Evolutionary conservation across 2,113 vertebrate species (phyloP), one percentile per base, ranked within the genome.

Genomic region (Athene noctua): DNA sequence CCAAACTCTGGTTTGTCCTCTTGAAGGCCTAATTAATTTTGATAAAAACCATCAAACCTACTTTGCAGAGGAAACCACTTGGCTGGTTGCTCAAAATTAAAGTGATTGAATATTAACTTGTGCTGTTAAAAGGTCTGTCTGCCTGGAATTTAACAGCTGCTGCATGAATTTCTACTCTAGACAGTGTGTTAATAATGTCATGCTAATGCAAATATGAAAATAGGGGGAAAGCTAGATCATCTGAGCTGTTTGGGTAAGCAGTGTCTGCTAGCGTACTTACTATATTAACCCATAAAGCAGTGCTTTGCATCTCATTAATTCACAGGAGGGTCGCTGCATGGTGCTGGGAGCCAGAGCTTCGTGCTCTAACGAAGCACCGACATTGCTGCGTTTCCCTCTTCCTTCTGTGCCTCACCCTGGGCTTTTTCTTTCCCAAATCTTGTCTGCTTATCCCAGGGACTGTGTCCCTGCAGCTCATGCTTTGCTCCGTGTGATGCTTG

Each of bases 311-410:
- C 57, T 70, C 25, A 5, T 26, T 55, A 54, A 58, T 52, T 49
- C 63, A 0, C 36, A 4, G 85, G n/a, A 51, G 73, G 29, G 74
- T 30, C 3, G 1, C 57, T 51, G 79, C 42, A 11, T 23, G 40
- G 11, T 5, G 18, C 67, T 0, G 23, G 44, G 36, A 85, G 13
- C 68, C 70, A 51, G 20, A 65, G 36, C 71, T 49, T 10, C 3
- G 0, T 3, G 11, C 6, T 3, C 42, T 52, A 10, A 46, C 1
- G 11, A 13, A 32, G 42, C n/a, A 7, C 16, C 2, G 4, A 4
- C 2, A 2, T 25, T 9, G 55, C 65, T 27, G 42, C 1, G 1
- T n/a, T 36, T 36, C 46, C 14, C 38, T 38, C 29, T 10, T 1
- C 34, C 29, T 65, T 12, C 62, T 11, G 8, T 9, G 12, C 10